Evolutionary conservation across 1,140 invertebrate genomes (phyloP), one percentile per base, ranked within the genome.

Genomic region (Hycleus cichorii): DNA sequence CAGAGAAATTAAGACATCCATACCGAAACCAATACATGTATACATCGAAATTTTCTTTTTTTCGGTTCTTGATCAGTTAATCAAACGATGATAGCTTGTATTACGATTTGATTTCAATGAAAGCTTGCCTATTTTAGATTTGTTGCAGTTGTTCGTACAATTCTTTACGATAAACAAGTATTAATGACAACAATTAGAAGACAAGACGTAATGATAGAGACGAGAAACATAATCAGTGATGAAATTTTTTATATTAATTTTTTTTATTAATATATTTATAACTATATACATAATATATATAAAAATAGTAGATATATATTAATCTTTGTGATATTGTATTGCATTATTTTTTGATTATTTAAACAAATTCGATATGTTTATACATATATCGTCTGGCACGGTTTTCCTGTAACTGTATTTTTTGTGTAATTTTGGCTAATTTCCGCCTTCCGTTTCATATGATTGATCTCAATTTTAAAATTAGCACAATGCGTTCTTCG

Each of bases 381-480:
- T 5, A 32, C 7, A 40, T 59, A 52, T 52, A 59, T 64, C 58
- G 47, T 57, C 56, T 50, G 54, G 38, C 38, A 57, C 39, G 26
- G 38, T 58, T 63, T 61, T 49, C 62, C 55, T 25, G 39, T 53
- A 60, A 42, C 49, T 57, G 52, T 7, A 43, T 44, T 63, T 47
- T 55, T 58, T 59, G 63, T 65, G 55, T 57, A 61, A 58, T 32
- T 32, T 32, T 32, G 4, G 32, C 32, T 32, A 32, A 4, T 32
- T 7, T 32, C 7, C 32, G 4, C 32, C 7, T 7, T 32, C 7
- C 32, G 4, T 32, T 32, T 7, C 3, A 32, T 5, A 5, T 7
- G 7, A 32, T 32, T 69, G 67, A 69, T 69, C 67, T 69, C 67
- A 64, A 66, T 55, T 32, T 64, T 60, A 64, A 69, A 66, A 69